Conservation (phyloP, 1,140 invertebrate species). For the Gryon sp. region DNA sequence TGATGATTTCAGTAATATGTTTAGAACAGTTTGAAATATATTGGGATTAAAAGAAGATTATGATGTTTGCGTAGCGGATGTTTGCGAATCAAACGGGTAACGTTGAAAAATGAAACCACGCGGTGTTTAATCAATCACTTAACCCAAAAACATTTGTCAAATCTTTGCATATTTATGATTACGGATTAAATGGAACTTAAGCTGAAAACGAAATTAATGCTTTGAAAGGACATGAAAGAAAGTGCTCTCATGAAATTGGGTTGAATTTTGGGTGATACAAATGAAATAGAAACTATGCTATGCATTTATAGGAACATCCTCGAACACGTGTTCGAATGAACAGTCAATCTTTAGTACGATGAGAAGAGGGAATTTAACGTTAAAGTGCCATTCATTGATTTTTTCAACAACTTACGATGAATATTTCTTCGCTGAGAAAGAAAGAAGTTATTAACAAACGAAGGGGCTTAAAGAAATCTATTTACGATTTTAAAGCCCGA, state of each 20-base stretch:
- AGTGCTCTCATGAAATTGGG: background rate
- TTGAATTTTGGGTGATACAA: background rate
- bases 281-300: constrained; percentile 6
- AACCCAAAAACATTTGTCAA: constrained; percentile 31
- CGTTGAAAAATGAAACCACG: constrained; percentile 27
- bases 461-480: constrained; percentile 4
- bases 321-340: constrained; percentile 12
- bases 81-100: constrained; percentile 20
- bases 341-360: background rate
- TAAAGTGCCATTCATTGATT: constrained; percentile 5
- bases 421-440: background rate
- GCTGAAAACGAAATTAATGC: constrained; percentile 7
- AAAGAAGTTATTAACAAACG: background rate
- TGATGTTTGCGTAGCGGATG: constrained; percentile 15
- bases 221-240: too few species aligned
- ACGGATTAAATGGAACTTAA: background rate
- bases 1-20: constrained; percentile 25
- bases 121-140: constrained; percentile 23
- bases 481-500: background rate
- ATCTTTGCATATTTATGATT: constrained; percentile 37
- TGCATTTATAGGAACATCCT: background rate
- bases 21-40: constrained; percentile 19
- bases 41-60: constrained; percentile 19
- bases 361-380: constrained; percentile 1
- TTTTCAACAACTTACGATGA: background rate